phyloP scores from a whole-genome alignment of 2,797 vertebrate genomes.

The Coendou prehensilis region DNA sequence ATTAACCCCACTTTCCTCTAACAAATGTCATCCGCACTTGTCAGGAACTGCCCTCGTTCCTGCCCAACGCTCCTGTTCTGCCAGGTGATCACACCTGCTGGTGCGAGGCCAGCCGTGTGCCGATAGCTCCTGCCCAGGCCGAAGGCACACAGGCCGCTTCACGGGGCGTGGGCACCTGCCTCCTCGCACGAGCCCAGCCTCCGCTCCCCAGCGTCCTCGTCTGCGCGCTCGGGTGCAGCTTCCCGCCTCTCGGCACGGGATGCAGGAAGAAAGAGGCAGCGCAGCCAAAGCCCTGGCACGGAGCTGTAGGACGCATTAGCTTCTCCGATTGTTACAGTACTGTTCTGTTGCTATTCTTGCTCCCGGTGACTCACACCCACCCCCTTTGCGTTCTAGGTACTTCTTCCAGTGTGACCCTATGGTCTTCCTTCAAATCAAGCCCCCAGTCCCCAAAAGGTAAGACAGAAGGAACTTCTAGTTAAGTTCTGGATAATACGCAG shows the following conservation, averaged over 20 bases:
- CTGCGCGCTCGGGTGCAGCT: background rate
- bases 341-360: background rate
- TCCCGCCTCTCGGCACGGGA: background rate
- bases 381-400: background rate
- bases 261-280: background rate
- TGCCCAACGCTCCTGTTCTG: slow-evolving; percentile 63
- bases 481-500: background rate
- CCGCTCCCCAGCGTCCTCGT: background rate
- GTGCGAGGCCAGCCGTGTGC: background rate
- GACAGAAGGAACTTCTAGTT: background rate
- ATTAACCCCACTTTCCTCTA: background rate
- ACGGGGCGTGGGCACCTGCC: background rate
- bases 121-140: slow-evolving; percentile 34
- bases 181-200: background rate
- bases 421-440: background rate
- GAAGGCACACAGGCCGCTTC: background rate
- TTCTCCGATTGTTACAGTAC: background rate
- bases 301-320: background rate
- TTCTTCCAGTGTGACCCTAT: background rate
- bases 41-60: slow-evolving; percentile 61
- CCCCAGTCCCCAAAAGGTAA: background rate
- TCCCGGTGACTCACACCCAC: background rate
- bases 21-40: slow-evolving; percentile 58
- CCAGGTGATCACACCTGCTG: slow-evolving; percentile 77
- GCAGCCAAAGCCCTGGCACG: background rate